Evolutionary conservation across 2,113 vertebrate species (phyloP).

Genomic region (Dromas ardeola): DNA sequence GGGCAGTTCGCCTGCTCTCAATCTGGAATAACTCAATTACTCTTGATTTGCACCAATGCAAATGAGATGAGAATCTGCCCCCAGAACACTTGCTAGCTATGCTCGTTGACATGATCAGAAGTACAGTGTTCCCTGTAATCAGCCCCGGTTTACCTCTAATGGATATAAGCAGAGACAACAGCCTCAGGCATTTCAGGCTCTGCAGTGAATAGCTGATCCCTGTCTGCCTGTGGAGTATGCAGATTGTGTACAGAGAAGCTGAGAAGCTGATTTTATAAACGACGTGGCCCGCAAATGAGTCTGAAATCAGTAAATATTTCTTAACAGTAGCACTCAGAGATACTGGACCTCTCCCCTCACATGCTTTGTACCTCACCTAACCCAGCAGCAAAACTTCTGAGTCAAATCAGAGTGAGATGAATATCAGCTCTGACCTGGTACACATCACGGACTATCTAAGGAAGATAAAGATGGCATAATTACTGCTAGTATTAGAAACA

Average conservation of each 20-base stretch:
- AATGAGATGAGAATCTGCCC: constrained; percentile 53
- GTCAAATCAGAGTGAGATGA: background rate
- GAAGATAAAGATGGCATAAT: background rate
- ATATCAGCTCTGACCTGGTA: background rate
- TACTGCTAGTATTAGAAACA: background rate
- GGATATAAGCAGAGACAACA: constrained; percentile 63
- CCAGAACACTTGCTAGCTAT: constrained; percentile 44
- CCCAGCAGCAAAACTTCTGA: background rate
- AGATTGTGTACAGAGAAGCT: background rate
- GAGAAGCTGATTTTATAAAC: background rate
- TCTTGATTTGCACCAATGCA: constrained; percentile 61
- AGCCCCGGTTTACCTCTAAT: constrained; percentile 60
- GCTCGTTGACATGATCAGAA: constrained; percentile 57
- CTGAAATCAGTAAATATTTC: background rate
- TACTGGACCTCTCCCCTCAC: background rate
- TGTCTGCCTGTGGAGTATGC: background rate
- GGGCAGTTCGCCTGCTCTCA: background rate
- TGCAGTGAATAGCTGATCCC: background rate
- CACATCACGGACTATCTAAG: background rate
- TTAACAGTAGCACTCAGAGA: background rate
- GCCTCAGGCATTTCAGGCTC: constrained; percentile 46
- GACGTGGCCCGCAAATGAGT: background rate
- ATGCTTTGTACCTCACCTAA: background rate
- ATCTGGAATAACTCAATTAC: constrained; percentile 48
- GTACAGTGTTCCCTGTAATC: constrained; percentile 48